These are phyloP conservation scores for Cebus imitator DNA, from an alignment of 2,113 vertebrate species.

Conservation along the genomic window DNA sequence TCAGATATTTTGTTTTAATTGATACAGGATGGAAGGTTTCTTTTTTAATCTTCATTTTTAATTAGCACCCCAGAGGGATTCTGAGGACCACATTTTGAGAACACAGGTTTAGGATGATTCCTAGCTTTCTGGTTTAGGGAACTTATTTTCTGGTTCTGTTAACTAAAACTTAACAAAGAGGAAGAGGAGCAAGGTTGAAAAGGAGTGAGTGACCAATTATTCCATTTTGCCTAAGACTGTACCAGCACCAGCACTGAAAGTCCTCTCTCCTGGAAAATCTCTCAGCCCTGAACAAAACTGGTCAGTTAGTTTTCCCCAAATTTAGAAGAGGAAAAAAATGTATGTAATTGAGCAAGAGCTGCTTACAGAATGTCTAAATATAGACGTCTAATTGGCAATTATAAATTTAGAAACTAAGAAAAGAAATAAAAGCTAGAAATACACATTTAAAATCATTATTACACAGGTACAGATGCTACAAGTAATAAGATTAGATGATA, in stretches of 20 bases:
- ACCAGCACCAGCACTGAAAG: not conserved
- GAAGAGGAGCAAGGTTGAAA: not conserved
- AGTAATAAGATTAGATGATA: not conserved
- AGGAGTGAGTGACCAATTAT: not conserved
- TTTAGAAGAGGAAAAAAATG: conserved; percentile 4
- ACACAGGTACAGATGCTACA: not conserved
- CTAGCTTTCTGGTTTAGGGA: not conserved
- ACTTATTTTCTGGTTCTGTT: not conserved
- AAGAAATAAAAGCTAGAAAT: not conserved
- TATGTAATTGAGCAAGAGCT: not conserved
- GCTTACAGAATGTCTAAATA: not conserved
- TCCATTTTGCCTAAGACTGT: not conserved
- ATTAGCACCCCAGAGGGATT: not conserved
- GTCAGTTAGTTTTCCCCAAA: not conserved
- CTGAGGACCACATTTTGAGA: not conserved
- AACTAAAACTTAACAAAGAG: not conserved
- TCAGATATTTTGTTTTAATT: conserved; percentile 10
- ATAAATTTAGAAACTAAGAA: conserved; percentile 47
- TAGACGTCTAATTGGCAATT: not conserved
- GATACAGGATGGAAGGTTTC: not conserved
- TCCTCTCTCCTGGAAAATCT: not conserved
- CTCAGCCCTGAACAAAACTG: not conserved
- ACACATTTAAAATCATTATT: not conserved
- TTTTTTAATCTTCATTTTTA: conserved; percentile 31
- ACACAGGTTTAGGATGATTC: not conserved